Base-by-base conservation (phyloP, 2,797 vertebrate genomes). In the Vireo griseus region DNA sequence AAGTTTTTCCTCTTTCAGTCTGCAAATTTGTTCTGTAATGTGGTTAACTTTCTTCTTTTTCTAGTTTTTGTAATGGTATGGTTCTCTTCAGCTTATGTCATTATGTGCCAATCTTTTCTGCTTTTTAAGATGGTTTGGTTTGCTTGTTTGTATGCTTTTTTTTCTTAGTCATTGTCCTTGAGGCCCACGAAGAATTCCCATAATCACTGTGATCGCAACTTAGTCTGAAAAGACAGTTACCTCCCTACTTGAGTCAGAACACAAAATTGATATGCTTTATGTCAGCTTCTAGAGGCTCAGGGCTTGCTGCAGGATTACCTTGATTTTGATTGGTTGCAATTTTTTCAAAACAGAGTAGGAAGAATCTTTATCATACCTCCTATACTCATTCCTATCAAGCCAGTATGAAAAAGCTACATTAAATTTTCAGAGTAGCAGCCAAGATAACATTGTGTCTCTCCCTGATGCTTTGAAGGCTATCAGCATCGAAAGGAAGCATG, bases 371-470 rank as follows among this genome's bases (percentile, higher is more conserved):
- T 54, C 11, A 2, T 33, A 88, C 57, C 39, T 33, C 35, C 31
- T 50, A 4, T 39, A n/a, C 40, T 45, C 86, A 95, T 93, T 86
- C 65, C 68, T 90, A 73, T 66, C 75, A 62, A 74, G 21, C 31
- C 37, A 48, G 40, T 78, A 78, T 37, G 72, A 87, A 94, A 95
- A 92, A 86, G 12, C 21, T 44, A 78, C 37, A 68, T 52, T 78
- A 78, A 80, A 90, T 92, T 93, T 95, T 96, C 72, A 88, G 58
- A 78, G 40, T 39, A 88, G 58, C 58, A 42, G 58, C 29, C 75
- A 92, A 95, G 84, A 93, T 94, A 96, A 88, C 57, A 89, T 92
- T 90, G 42, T 94, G 62, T 50, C 35, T 80, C 48, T 51, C 90
- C 57, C 35, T 6, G 2, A 58, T 39, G 61, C 58, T 92, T 87